Conservation (phyloP, 2,113 vertebrate genomes). For the Microtus pennsylvanicus region DNA sequence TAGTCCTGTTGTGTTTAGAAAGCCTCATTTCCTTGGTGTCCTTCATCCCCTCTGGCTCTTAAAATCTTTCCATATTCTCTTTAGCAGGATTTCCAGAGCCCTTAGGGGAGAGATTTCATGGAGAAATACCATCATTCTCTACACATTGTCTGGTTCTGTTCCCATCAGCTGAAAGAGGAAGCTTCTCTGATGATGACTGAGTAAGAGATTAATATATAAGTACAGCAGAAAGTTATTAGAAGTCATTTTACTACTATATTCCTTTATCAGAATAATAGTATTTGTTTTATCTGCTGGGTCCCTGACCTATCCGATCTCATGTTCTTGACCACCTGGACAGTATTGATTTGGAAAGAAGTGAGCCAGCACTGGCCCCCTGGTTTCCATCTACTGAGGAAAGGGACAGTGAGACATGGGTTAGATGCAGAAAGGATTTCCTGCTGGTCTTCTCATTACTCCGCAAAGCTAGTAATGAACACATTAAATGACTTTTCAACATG, state of each 20-base stretch:
- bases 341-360: constrained; percentile 27
- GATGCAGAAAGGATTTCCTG: constrained; percentile 25
- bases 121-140: background rate
- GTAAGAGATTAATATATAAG: background rate
- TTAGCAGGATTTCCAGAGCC: background rate
- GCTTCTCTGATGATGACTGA: background rate
- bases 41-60: background rate
- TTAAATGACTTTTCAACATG: background rate
- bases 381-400: constrained; percentile 44
- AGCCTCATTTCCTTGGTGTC: background rate
- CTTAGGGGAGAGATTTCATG: background rate
- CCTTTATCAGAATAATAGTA: background rate
- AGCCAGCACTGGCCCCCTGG: background rate
- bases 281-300: background rate
- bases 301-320: background rate
- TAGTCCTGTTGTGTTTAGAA: background rate
- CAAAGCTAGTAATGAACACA: constrained; percentile 1
- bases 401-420: background rate
- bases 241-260: background rate
- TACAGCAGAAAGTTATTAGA: background rate
- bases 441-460: constrained; percentile 41
- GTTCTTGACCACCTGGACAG: background rate
- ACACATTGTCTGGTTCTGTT: background rate
- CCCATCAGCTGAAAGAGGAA: background rate
- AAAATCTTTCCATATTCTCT: background rate